A percentile compares a stretch with the other conserved stretches of the same genome.
Evolutionary conservation across 2,113 vertebrate genomes (phyloP).

Genomic region (Eclectus roratus): DNA sequence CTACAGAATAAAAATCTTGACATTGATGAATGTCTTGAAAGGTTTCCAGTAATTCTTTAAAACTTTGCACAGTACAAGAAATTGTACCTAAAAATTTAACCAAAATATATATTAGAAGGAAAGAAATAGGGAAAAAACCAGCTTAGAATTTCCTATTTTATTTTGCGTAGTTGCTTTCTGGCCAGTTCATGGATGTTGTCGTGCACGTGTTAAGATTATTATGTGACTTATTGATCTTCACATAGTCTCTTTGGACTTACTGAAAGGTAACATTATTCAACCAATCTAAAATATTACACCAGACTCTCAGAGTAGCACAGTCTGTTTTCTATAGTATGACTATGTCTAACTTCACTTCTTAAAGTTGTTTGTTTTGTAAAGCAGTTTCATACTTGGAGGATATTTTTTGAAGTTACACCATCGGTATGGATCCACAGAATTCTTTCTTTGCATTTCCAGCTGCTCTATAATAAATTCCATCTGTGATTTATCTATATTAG

Average conservation of each 20-base stretch:
- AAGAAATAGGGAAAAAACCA: neutral
- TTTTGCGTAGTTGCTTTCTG: neutral
- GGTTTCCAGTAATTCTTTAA: constrained; percentile 1
- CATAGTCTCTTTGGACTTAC: neutral
- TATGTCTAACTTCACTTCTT: neutral
- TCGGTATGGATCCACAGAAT: neutral
- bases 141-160: neutral
- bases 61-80: neutral
- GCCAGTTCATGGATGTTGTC: neutral
- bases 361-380: neutral
- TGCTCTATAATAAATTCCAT: constrained; percentile 8
- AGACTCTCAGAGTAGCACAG: neutral
- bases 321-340: neutral
- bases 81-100: neutral
- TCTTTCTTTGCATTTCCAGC: constrained; percentile 3
- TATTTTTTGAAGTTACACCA: neutral
- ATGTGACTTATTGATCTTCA: neutral
- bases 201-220: neutral
- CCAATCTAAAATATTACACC: neutral
- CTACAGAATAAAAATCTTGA: neutral
- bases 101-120: neutral
- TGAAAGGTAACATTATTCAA: neutral
- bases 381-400: neutral
- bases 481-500: neutral
- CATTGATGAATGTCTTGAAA: neutral